Conservation (phyloP, 1,140 invertebrate species). For the Venturia canescens region DNA sequence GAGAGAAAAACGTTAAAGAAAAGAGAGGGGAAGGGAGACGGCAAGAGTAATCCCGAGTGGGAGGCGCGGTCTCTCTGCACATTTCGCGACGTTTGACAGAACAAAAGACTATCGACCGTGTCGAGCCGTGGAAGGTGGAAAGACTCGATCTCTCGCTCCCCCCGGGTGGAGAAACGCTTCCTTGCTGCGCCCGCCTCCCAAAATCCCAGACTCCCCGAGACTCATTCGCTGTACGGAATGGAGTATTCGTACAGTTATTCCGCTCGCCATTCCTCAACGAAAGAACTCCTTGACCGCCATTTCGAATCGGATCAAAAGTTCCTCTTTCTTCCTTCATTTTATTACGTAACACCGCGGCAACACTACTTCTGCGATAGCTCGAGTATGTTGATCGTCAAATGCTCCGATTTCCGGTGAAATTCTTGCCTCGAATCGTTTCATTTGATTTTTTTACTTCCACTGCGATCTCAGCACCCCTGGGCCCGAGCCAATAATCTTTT, state of each 20-base stretch:
- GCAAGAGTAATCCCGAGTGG: slow-evolving; percentile 46
- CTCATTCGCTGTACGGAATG: background rate
- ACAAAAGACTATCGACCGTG: slow-evolving; percentile 75
- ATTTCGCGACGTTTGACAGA: slow-evolving; percentile 74
- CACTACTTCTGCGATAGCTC: background rate
- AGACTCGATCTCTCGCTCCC: slow-evolving; percentile 33
- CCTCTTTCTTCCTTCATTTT: background rate
- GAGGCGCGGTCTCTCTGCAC: slow-evolving; percentile 63
- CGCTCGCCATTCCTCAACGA: slow-evolving; percentile 13
- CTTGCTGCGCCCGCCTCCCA: slow-evolving; percentile 58
- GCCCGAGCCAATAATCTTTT: too few species aligned
- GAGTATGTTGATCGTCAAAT: background rate
- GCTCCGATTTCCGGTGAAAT: too few species aligned
- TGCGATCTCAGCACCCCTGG: too few species aligned
- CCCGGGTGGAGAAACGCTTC: slow-evolving; percentile 27
- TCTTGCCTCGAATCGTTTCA: too few species aligned
- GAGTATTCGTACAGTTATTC: slow-evolving; percentile 8
- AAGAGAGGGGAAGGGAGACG: background rate
- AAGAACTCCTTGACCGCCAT: slow-evolving; percentile 1
- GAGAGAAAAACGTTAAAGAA: background rate
- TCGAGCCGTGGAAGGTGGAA: slow-evolving; percentile 2
- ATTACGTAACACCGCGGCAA: background rate
- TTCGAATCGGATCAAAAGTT: background rate
- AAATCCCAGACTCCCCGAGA: slow-evolving; percentile 48
- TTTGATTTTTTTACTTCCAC: too few species aligned